phyloP scores from a whole-genome alignment of 23 tunicate species.

The Phallusia fumigata region DNA sequence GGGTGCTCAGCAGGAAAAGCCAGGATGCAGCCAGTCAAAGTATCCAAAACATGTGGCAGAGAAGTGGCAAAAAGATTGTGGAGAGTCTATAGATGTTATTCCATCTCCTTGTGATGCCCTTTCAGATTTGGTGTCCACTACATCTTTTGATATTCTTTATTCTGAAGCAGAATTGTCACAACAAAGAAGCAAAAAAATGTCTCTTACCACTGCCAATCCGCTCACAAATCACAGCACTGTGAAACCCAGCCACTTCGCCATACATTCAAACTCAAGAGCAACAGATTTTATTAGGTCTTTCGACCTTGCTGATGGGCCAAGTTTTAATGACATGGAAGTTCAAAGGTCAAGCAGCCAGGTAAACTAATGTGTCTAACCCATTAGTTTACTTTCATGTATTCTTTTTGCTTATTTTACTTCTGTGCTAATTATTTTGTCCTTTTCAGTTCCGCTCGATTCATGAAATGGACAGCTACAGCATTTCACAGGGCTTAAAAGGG shows the following conservation, averaged over 20 bases:
- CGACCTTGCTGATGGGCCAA: slow-evolving; percentile 47
- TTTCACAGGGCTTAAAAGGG: slow-evolving; percentile 42
- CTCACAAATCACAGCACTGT: background rate
- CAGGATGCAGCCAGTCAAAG: background rate
- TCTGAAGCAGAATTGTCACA: slow-evolving; percentile 24
- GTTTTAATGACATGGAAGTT: slow-evolving; percentile 20
- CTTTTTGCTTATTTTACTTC: background rate
- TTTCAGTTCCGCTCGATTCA: slow-evolving; percentile 27
- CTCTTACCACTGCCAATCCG: background rate
- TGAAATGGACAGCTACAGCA: slow-evolving; percentile 38
- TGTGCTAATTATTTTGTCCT: too few species aligned
- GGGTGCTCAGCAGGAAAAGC: background rate
- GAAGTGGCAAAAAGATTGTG: background rate
- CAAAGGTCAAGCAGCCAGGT: slow-evolving; percentile 16
- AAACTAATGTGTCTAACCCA: background rate
- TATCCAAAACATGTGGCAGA: background rate
- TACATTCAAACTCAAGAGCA: background rate
- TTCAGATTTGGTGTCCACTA: slow-evolving; percentile 38
- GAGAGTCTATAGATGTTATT: slow-evolving; percentile 4
- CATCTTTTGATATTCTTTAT: slow-evolving; percentile 36
- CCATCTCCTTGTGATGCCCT: slow-evolving; percentile 46
- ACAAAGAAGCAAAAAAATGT: background rate
- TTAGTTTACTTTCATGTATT: background rate
- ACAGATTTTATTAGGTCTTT: background rate
- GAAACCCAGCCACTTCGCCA: background rate